These are phyloP conservation scores for Carcharodon carcharias DNA, from an alignment of 2,797 vertebrate genomes.

Conservation along the genomic window DNA sequence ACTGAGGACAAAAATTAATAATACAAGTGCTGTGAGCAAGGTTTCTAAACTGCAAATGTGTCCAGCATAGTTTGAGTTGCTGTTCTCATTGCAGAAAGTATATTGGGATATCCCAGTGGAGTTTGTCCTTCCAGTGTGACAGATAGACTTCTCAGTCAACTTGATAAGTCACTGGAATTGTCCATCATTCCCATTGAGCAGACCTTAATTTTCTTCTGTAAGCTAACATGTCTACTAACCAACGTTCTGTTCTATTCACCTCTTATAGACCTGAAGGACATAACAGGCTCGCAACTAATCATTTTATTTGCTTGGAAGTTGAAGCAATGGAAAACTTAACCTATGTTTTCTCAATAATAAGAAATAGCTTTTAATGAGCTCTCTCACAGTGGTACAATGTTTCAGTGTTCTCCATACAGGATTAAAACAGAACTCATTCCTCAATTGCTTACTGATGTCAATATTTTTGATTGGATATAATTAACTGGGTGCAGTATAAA, in stretches of 20 bases:
- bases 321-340: neutral
- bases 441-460: neutral
- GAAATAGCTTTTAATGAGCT: constrained; percentile 12
- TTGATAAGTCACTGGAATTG: neutral
- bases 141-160: neutral
- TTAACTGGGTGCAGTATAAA: neutral
- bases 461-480: neutral
- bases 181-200: neutral
- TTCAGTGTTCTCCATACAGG: constrained; percentile 6
- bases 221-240: constrained; percentile 17
- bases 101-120: neutral
- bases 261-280: constrained; percentile 12
- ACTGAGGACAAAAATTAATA: neutral
- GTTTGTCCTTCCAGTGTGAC: neutral
- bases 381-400: neutral
- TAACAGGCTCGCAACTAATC: constrained; percentile 19
- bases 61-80: neutral
- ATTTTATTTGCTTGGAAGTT: constrained; percentile 11
- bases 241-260: constrained; percentile 18
- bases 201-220: constrained; percentile 13
- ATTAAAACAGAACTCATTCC: neutral
- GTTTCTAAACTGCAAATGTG: neutral
- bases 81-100: neutral
- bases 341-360: neutral
- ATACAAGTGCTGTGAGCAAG: neutral